These are phyloP conservation scores for Platerodrilus igneus DNA, from an alignment of 2,888 invertebrate species.

Conservation along the genomic window DNA sequence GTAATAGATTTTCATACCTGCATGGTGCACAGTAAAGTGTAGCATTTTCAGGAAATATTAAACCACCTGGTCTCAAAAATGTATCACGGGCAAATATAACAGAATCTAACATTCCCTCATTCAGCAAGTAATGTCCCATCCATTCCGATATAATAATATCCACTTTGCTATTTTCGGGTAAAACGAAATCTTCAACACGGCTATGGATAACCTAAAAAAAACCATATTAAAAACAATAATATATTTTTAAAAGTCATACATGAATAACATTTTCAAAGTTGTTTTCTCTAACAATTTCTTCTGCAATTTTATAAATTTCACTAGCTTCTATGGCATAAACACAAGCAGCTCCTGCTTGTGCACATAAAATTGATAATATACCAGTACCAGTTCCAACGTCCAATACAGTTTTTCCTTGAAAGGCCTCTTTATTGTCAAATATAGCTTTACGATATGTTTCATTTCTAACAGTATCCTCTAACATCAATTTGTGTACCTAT, in stretches of 20 bases:
- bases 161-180: conserved; percentile 64
- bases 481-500: conserved; percentile 77
- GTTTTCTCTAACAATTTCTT: conserved; percentile 67
- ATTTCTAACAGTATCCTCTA: conserved; percentile 71
- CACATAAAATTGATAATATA: conserved; percentile 85
- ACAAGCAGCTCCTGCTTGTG: conserved; percentile 81
- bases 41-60: conserved; percentile 72
- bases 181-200: conserved; percentile 68
- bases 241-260: conserved; percentile 43
- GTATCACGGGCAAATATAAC: conserved; percentile 77
- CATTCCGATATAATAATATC: conserved; percentile 94
- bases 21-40: conserved; percentile 62
- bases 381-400: conserved; percentile 86
- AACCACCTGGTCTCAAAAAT: conserved; percentile 68
- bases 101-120: conserved; percentile 93
- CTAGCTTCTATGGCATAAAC: conserved; percentile 86
- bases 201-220: conserved; percentile 63
- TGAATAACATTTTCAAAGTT: conserved; percentile 61
- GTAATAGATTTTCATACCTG: conserved; percentile 43
- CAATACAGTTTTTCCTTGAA: conserved; percentile 75
- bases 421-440: conserved; percentile 57
- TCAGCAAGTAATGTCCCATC: conserved; percentile 96
- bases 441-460: conserved; percentile 79
- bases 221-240: not conserved
- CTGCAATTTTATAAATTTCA: conserved; percentile 60